Evolutionary conservation across 2,797 vertebrate species (phyloP), one percentile per base, ranked within the genome.

Genomic region (Zenarchopterus dispar): DNA sequence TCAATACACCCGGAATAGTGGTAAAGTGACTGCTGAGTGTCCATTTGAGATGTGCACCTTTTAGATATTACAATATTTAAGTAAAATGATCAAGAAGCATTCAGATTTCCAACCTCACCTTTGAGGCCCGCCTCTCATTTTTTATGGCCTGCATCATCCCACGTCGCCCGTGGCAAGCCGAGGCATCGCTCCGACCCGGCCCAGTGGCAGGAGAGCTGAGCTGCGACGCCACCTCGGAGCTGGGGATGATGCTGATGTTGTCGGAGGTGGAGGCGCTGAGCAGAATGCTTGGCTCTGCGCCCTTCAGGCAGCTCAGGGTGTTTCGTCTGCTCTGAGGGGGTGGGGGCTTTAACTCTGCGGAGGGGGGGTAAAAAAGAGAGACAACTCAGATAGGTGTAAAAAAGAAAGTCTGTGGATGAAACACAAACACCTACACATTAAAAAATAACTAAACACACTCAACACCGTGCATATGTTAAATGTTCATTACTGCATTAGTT

Each of bases 141-240:
- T 97, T 98, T 89, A 99, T 98, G 70, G 97, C 96, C 90, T 99
- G 96, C 97, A 99, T 98, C 76, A 97, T 98, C 54, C 97, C 97
- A 24, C 96, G 94, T 13, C 96, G 94, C 58, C 96, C 95, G 0
- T 93, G 93, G 70, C 88, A 85, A 46, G 88, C 86, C 0, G 90
- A 86, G 0, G 85, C 72, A 71, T 96, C 96, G 54, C 89, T 94
- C 22, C 90, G 64, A 0, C 85, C 84, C 0, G 72, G 63, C 11
- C 88, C 88, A 1, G 82, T 85, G 0, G 93, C 88, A 0, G 96
- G 96, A 33, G 96, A 96, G 92, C 93, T 96, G 78, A 96, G 91
- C 81, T 95, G 95, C 1, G 94, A 95, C 0, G 94, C 88, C 0
- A 67, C 92, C 56, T 97, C 97, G 0, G 95, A 93, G 70, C 95